Base-by-base conservation (phyloP, 2,113 vertebrate species). In the Axis porcinus region DNA sequence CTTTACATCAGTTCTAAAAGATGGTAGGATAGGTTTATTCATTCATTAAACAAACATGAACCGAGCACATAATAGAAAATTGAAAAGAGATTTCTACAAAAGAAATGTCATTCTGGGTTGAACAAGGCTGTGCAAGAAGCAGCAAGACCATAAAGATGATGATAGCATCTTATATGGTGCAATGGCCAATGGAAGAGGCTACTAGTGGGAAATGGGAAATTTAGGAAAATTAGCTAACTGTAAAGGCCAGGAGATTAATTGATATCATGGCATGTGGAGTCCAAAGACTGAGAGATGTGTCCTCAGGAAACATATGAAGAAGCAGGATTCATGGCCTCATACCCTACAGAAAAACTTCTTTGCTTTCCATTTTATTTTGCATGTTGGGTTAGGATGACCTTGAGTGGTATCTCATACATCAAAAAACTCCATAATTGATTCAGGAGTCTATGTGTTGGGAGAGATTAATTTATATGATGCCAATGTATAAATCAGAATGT, bases 1-100 rank as follows among this genome's bases (percentile, higher is more conserved):
- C 47, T 86, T 95, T 79, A 19, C 17, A 76, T 88, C 50, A 88
- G 67, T 87, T 88, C 88, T 90, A 16, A 86, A 90, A 45, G 81
- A 45, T 93, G 85, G 57, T 52, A 27, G 74, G n/a, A 76, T 25
- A 67, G 15, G 43, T 88, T 87, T 91, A 45, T 84, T 78, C 45
- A 67, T 43, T 95, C n/a, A 54, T 92, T 47, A 95, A 89, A 86
- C 47, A 96, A 86, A 94, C 40, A 60, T 40, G 64, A 95, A 52
- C 58, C 7, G 2, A 40, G 2, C n/a, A 30, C 27, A 43, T 55
- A 88, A 55, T 40, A 76, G 57, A 88, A 87, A 45, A 67, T 3
- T 87, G 78, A 81, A 78, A 91, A 89, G n/a, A 43, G 33, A 57
- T 78, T 70, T 36, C 55, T 88, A 30, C 81, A 28, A 92, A 84